Conservation (phyloP, 1,140 invertebrate species). For the Pachypeltis micranthus region DNA sequence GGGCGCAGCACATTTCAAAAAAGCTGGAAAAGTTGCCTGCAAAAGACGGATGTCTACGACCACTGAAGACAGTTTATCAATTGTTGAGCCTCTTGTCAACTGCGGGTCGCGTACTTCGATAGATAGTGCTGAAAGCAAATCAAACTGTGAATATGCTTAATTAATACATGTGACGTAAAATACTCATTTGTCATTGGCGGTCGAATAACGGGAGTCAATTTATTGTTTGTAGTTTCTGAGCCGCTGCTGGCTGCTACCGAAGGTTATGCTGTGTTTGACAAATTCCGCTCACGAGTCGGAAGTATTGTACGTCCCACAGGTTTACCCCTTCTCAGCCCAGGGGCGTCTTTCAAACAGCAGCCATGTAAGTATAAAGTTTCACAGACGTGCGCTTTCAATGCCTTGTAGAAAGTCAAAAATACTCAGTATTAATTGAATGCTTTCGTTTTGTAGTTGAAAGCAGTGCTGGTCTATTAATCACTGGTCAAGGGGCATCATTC, state of each 20-base stretch:
- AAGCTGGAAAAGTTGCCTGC: constrained; percentile 42
- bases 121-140: constrained; percentile 30
- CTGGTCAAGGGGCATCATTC: constrained; percentile 23
- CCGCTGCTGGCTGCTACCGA: constrained; percentile 25
- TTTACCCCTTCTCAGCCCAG: constrained; percentile 28
- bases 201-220: no score
- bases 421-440: no score
- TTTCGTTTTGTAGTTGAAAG: constrained; percentile 38
- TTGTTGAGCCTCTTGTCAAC: constrained; percentile 21
- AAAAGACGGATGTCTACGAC: constrained; percentile 22
- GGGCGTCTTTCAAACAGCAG: constrained; percentile 25
- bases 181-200: no score
- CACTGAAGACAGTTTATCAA: constrained; percentile 24
- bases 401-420: no score
- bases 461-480: constrained; percentile 48
- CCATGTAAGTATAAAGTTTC: constrained; percentile 25
- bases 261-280: constrained; percentile 45
- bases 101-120: constrained; percentile 31
- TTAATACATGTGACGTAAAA: no score
- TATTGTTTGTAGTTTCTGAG: constrained; percentile 4
- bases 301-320: constrained; percentile 48
- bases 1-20: constrained; percentile 74
- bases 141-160: no score
- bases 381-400: neutral
- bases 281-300: constrained; percentile 44